These are phyloP conservation scores for Araneus ventricosus DNA, from an alignment of 1,140 invertebrate species.

Conservation along the genomic window DNA sequence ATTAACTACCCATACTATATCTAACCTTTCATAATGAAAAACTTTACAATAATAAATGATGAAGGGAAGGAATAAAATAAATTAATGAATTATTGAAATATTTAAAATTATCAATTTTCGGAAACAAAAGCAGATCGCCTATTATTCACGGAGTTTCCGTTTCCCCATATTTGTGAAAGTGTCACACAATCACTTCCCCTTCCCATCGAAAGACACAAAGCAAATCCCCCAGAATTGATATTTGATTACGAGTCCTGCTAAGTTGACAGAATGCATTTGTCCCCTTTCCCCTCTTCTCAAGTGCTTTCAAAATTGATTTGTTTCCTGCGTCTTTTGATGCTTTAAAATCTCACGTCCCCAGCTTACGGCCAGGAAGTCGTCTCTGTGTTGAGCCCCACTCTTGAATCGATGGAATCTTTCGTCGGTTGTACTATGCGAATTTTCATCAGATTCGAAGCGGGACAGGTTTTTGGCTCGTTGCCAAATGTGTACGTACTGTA, in stretches of 20 bases:
- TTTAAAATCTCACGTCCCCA: neutral
- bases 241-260: conserved; percentile 7
- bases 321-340: neutral
- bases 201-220: neutral
- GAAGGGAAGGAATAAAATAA: no score
- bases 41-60: no score
- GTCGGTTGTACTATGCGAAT: neutral
- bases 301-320: neutral
- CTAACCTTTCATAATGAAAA: no score
- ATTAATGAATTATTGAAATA: no score
- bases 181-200: neutral
- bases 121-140: no score
- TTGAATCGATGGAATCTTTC: conserved; percentile 47
- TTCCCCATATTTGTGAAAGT: neutral
- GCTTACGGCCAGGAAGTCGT: conserved; percentile 17
- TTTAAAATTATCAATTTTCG: no score
- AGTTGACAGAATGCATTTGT: conserved; percentile 11
- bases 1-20: no score
- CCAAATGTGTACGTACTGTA: neutral
- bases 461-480: conserved; percentile 26
- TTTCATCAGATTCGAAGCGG: conserved; percentile 21
- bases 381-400: neutral
- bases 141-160: neutral
- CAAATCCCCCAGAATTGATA: neutral
- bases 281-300: neutral